Base-by-base conservation (phyloP, 2,888 invertebrate genomes). In the Calliopum simillimum region DNA sequence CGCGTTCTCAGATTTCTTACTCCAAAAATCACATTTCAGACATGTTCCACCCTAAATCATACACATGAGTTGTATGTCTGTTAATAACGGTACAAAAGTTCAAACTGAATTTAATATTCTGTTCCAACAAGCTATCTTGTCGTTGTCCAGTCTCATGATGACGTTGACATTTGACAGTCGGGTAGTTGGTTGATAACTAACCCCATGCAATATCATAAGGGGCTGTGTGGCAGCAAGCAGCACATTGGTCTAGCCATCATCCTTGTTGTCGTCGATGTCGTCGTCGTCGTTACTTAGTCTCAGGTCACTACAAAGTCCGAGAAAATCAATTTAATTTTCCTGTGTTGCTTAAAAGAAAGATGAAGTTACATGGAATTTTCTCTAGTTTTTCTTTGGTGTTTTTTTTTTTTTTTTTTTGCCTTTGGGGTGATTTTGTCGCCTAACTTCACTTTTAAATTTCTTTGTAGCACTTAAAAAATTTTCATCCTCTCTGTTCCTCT, bases 241-340 rank as follows among this genome's bases (percentile, higher is more conserved):
- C 33, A 33, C 8, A 33, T 33, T 33, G 33, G 33, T 33, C 33
- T 33, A 8, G 33, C 33, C 33, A 33, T 33, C 33, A 59, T 19
- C 16, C 58, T 16, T 58, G 58, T 16, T 58, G n/a, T 6, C 16
- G 16, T 1, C 12, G 16, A n/a, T 33, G 47, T 4, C 14, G 6
- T n/a, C n/a, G n/a, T n/a, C n/a, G n/a, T n/a, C n/a, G n/a, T n/a
- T n/a, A n/a, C n/a, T n/a, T n/a, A n/a, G n/a, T n/a, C 47, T 63
- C 63, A 49, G 63, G 63, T 63, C 63, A 23, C 19, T 49, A 47
- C 49, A 63, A 47, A 25, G 63, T 63, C 66, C 56, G 56, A 63
- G 63, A 56, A 65, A 66, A 66, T 66, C 66, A 66, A 66, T 66
- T 66, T 66, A 66, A 66, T 66, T 56, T 56, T 66, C 43, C 19